phyloP scores from a whole-genome alignment of 2,888 invertebrate species.

The Amiota mariae region DNA sequence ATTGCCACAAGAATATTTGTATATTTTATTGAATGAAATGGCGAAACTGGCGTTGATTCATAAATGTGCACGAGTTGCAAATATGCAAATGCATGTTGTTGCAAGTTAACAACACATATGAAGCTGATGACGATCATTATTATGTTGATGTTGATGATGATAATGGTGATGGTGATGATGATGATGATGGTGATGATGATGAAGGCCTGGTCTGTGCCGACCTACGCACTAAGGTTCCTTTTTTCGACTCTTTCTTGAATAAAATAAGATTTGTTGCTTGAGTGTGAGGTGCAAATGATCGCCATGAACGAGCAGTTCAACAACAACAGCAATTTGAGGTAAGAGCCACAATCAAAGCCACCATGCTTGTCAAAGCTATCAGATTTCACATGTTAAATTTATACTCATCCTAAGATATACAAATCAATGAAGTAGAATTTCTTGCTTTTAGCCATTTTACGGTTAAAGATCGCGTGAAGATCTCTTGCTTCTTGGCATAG shows the following conservation, averaged over 20 bases:
- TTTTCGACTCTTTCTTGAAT: conserved; percentile 44
- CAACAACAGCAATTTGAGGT: neutral
- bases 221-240: conserved; percentile 53
- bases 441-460: too few species aligned
- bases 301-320: conserved; percentile 36
- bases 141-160: neutral
- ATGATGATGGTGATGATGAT: conserved; percentile 8
- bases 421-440: conserved; percentile 56
- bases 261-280: conserved; percentile 64
- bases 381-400: conserved; percentile 68
- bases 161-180: neutral
- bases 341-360: conserved; percentile 25
- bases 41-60: conserved; percentile 70
- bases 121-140: neutral
- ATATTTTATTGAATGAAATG: conserved; percentile 71
- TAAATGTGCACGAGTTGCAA: conserved; percentile 64
- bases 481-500: neutral
- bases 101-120: neutral
- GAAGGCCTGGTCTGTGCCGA: conserved; percentile 43
- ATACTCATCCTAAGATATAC: conserved; percentile 63
- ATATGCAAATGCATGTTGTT: conserved; percentile 42
- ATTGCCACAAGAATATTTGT: conserved; percentile 33
- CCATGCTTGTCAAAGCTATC: conserved; percentile 49
- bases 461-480: neutral
- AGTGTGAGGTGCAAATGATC: conserved; percentile 63